Base-by-base conservation (phyloP, 92 coral and sea anemone species). In the Zoanthus sociatus region DNA sequence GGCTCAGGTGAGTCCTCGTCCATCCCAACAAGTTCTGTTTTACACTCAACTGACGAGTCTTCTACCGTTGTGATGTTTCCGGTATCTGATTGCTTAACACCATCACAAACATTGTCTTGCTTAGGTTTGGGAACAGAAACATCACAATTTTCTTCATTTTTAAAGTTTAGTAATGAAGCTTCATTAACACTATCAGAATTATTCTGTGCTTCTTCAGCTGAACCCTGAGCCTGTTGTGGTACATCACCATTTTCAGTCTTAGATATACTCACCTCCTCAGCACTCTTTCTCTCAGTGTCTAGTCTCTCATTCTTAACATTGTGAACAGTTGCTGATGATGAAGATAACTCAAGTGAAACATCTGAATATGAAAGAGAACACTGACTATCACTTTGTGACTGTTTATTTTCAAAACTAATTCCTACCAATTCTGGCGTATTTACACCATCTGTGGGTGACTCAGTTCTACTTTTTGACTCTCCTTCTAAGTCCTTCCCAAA, bases 381-480 rank as follows among this genome's bases (percentile, higher is more conserved):
- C 66, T 17, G 33, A 76, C 87, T 77, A 44, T 79, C 76, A 82
- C 50, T 55, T 75, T 75, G 83, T 30, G 58, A 47, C 67, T 50
- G 78, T 30, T 50, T 45, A 56, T 84, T 90, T 46, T 86, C 83
- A 50, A 93, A 82, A 12, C 77, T 73, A 12, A 79, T 16, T 9
- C 77, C 76, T 7, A 87, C 21, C 54, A 75, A 15, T 78, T 16
- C 33, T 63, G 26, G 50, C 3, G 30, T 44, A 33, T 76, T 70
- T 5, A 68, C 79, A n/a, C 42, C 63, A 16, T 89, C 77, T 5
- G 77, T 81, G 47, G 88, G 91, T 54, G 98, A 88, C n/a, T 87
- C 90, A 17, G 91, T 86, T 61, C 82, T 84, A 74, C 95, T 95
- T 87, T 84, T 92, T 77, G 67, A 91, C 56, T 77, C 74, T 37